Percentiles rank a stretch among this genome's conserved stretches.
Evolutionary conservation across 2,113 vertebrate genomes (phyloP).

Genomic region (Ascaphus truei): DNA sequence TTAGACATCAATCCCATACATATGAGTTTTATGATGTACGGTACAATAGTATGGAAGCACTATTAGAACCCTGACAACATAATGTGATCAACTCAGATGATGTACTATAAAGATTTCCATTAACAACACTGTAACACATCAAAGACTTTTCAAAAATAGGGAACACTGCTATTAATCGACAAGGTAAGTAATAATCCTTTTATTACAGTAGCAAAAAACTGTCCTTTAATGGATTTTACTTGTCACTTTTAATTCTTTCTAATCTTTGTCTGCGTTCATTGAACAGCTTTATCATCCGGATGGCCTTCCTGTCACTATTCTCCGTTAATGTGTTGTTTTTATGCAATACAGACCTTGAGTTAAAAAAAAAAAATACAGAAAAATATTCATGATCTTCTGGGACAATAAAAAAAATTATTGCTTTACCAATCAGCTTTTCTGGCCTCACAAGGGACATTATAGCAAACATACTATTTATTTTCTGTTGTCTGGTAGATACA

Average conservation of each 20-base stretch:
- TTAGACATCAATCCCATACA: too few species aligned
- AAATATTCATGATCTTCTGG: constrained; percentile 50
- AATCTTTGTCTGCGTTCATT: constrained; percentile 65
- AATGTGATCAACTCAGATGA: constrained; percentile 32
- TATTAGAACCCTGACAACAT: constrained; percentile 25
- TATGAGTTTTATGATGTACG: too few species aligned
- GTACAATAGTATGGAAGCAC: not conserved
- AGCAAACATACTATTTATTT: constrained; percentile 44
- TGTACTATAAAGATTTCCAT: constrained; percentile 32
- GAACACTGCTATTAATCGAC: constrained; percentile 57
- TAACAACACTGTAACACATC: constrained; percentile 42
- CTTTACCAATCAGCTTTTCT: constrained; percentile 56
- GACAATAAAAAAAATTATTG: constrained; percentile 53
- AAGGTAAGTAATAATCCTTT: constrained; percentile 61
- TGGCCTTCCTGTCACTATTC: constrained; percentile 50
- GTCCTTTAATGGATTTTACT: constrained; percentile 59
- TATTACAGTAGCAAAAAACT: constrained; percentile 65
- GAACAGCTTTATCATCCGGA: constrained; percentile 55
- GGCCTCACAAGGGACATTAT: constrained; percentile 48
- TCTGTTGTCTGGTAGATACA: constrained; percentile 43
- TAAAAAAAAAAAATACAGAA: constrained; percentile 46
- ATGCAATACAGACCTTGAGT: constrained; percentile 30
- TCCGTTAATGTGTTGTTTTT: constrained; percentile 53
- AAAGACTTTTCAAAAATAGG: constrained; percentile 43
- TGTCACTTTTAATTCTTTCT: constrained; percentile 68